Percentiles rank a stretch among this genome's conserved stretches.
These are phyloP conservation scores for Myxocyprinus asiaticus DNA, from an alignment of 2,113 vertebrate genomes.

Conservation along the genomic window DNA sequence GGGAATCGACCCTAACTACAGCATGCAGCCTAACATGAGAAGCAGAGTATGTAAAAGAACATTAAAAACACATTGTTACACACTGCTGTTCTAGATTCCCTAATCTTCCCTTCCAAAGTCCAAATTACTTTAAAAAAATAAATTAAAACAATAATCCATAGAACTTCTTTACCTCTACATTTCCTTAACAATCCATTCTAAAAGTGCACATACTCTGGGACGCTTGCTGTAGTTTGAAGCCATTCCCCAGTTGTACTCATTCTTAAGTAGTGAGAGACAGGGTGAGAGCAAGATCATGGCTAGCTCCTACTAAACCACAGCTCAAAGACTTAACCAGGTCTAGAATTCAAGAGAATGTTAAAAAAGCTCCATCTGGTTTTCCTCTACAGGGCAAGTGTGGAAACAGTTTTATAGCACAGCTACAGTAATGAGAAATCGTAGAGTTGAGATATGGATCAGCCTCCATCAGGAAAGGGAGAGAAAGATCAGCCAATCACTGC, in stretches of 20 bases:
- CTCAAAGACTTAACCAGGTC: slow-evolving; percentile 57
- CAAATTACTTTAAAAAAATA: not conserved
- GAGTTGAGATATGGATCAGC: slow-evolving; percentile 51
- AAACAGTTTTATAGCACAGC: slow-evolving; percentile 53
- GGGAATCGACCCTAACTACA: slow-evolving; percentile 60
- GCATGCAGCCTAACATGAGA: slow-evolving; percentile 15
- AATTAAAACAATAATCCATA: not conserved
- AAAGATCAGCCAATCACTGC: slow-evolving; percentile 64
- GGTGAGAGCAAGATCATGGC: slow-evolving; percentile 56
- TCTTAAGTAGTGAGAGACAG: slow-evolving; percentile 53
- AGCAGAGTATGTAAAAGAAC: not conserved
- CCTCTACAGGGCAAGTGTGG: slow-evolving; percentile 66
- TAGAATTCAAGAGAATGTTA: slow-evolving; percentile 72
- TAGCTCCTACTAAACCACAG: slow-evolving; percentile 68
- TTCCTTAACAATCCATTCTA: not conserved
- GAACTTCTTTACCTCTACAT: not conserved
- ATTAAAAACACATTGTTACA: not conserved
- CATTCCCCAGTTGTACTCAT: slow-evolving; percentile 41
- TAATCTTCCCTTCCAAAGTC: not conserved
- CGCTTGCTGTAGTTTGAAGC: slow-evolving; percentile 63
- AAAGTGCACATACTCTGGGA: slow-evolving; percentile 3
- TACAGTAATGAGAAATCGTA: slow-evolving; percentile 44
- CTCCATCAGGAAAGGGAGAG: slow-evolving; percentile 61
- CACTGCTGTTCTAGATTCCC: not conserved
- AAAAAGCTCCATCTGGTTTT: slow-evolving; percentile 67